Conservation (phyloP, 2,888 invertebrate genomes). For the Ganaspis brasiliensis region DNA sequence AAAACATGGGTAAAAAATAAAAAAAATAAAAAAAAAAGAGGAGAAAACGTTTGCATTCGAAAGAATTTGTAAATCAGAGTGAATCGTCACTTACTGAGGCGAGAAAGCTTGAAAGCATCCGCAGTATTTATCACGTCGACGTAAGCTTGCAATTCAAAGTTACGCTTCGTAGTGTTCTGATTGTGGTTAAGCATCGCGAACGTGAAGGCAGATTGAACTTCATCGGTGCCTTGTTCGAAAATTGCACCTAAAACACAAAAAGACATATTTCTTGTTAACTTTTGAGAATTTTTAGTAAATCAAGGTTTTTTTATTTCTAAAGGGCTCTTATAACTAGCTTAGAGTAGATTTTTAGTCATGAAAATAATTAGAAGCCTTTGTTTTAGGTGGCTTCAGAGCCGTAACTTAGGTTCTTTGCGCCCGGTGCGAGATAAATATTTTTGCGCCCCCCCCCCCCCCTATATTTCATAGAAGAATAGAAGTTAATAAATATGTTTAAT, state of each 20-base stretch:
- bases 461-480: too few species aligned
- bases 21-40: background rate
- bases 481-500: too few species aligned
- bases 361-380: too few species aligned
- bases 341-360: too few species aligned
- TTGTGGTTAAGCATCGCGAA: conserved; percentile 94
- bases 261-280: background rate
- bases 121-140: conserved; percentile 96
- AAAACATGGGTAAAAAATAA: background rate
- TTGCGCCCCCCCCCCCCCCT: too few species aligned
- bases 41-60: background rate
- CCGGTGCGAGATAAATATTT: too few species aligned
- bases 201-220: conserved; percentile 95
- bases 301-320: too few species aligned
- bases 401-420: too few species aligned
- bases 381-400: too few species aligned
- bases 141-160: conserved; percentile 93
- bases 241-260: conserved; percentile 88
- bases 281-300: too few species aligned
- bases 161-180: conserved; percentile 89
- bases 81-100: conserved; percentile 88
- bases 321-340: too few species aligned
- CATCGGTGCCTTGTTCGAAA: conserved; percentile 95
- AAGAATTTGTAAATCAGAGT: conserved; percentile 1
- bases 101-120: conserved; percentile 95